Evolutionary conservation across 2,797 vertebrate genomes (phyloP), one percentile per base, ranked within the genome.

Genomic region (Apogon talboti): DNA sequence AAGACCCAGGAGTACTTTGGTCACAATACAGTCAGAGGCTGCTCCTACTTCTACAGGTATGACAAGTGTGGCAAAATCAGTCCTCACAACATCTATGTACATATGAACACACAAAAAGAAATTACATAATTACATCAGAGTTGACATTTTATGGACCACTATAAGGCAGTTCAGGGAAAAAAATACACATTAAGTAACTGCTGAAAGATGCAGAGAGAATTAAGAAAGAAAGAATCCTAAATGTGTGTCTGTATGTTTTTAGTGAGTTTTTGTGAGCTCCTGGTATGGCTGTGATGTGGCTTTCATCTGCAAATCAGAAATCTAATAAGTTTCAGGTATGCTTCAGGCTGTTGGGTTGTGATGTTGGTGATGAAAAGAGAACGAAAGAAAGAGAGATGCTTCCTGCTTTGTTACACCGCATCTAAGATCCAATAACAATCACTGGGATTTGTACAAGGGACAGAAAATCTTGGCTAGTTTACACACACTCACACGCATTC

Each of bases 1-100:
- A 95, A 95, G 82, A 93, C 92, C 47, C 94, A 95, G 78, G 94
- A 95, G 74, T 95, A 94, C 81, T 95, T 95, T 84, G 91, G 91
- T 54, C 93, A 94, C 86, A 95, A 95, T 87, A 91, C 91, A 47
- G 94, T 94, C 73, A 91, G 93, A 76, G 93, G 94, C 66, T 95
- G 94, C 85, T 95, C 94, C 62, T 95, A 95, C 75, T 95, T 95
- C 87, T 95, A 95, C 88, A 95, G 94, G 94, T 94, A 91, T 40
- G 41, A 14, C 9, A 35, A 35, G 7, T 8, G 33, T 35, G 69
- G 66, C 16, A 61, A 16, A 60, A 58, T 33, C 0, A 47, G 24
- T 52, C 40, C 42, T 54, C 45, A 33, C 12, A 49, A 7, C 33
- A 10, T 44, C 16, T 24, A 55, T 6, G 3, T 8, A 58, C 28